These are phyloP conservation scores for Sebastes iracundus DNA, from an alignment of 2,797 vertebrate species.

Conservation along the genomic window DNA sequence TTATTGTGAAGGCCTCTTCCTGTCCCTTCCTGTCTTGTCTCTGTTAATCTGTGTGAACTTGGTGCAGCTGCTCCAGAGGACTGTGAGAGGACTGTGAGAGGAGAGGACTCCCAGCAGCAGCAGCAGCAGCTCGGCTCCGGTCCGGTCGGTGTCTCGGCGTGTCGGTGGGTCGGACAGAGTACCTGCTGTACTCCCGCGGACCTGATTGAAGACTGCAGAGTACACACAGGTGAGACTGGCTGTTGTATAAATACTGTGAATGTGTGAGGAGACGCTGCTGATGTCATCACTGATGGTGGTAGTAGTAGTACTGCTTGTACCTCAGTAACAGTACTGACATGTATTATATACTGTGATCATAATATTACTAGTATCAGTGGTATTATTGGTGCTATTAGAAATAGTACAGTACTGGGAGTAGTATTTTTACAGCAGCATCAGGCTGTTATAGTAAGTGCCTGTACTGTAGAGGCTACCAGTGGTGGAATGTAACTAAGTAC, in stretches of 20 bases:
- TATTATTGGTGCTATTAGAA: neutral
- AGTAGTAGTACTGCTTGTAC: neutral
- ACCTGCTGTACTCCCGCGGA: neutral
- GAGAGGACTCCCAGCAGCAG: neutral
- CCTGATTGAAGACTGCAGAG: neutral
- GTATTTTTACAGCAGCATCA: neutral
- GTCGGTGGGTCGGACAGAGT: neutral
- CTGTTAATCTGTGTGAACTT: neutral
- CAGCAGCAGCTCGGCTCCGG: neutral
- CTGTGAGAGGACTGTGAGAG: no score
- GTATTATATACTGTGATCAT: neutral
- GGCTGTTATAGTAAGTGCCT: no score
- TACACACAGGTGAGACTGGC: neutral
- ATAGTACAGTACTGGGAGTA: neutral
- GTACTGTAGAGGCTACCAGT: neutral
- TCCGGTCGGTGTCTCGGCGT: neutral
- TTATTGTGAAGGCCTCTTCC: slow-evolving; percentile 19
- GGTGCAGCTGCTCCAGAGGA: neutral
- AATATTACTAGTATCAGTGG: neutral
- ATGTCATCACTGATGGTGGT: neutral
- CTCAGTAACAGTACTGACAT: neutral
- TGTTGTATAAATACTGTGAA: neutral
- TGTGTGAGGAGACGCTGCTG: neutral
- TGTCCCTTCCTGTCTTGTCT: neutral
- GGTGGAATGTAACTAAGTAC: neutral